These are phyloP conservation scores for Nebria brevicollis DNA, from an alignment of 2,888 invertebrate genomes.

Conservation along the genomic window DNA sequence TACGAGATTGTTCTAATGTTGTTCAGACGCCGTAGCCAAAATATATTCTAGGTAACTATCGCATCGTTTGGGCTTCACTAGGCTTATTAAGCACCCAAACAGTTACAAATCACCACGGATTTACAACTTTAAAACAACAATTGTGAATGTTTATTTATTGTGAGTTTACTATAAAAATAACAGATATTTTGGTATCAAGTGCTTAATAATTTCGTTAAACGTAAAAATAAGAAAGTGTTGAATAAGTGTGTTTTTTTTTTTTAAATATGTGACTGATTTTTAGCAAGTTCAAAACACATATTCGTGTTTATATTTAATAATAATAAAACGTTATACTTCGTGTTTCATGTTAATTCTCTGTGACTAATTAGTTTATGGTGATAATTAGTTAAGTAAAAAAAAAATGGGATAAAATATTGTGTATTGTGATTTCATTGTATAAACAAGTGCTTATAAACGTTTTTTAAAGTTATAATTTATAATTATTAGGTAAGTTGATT, in stretches of 20 bases:
- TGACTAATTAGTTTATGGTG: constrained; percentile 35
- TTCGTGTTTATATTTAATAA: constrained; percentile 12
- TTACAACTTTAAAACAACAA: not conserved
- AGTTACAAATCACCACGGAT: not conserved
- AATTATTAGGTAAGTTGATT: constrained; percentile 25
- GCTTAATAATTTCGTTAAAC: not conserved
- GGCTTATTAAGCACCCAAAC: not conserved
- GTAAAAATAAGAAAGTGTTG: constrained; percentile 26
- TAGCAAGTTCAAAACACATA: constrained; percentile 28
- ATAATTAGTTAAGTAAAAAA: constrained; percentile 26
- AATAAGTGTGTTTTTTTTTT: constrained; percentile 21
- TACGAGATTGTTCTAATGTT: not conserved
- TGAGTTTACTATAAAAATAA: not conserved
- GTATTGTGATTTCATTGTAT: constrained; percentile 13
- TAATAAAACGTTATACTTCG: constrained; percentile 11
- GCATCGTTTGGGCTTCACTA: constrained; percentile 3
- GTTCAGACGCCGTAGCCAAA: constrained; percentile 31
- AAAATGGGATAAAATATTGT: constrained; percentile 40
- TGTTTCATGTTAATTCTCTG: constrained; percentile 38
- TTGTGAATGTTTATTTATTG: not conserved
- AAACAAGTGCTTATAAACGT: constrained; percentile 6
- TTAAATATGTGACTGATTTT: constrained; percentile 33
- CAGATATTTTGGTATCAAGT: not conserved
- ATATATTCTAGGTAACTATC: constrained; percentile 34
- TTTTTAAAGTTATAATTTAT: constrained; percentile 5